Conservation (phyloP, 1,140 invertebrate species). For the Lysiphlebus fabarum region DNA sequence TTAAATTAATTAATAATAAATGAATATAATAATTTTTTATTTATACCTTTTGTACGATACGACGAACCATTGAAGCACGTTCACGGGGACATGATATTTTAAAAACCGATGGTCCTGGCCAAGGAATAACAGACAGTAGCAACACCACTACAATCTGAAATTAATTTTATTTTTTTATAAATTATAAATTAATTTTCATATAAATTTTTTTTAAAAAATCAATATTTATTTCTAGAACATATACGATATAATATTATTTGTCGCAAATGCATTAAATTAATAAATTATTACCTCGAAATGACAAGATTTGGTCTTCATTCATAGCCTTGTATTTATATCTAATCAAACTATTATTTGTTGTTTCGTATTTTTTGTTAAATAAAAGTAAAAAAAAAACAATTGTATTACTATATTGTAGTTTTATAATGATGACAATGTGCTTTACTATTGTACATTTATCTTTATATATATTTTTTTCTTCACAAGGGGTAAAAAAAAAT, state of each 20-base stretch:
- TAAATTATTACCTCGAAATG: conserved; percentile 74
- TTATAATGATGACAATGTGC: conserved; percentile 22
- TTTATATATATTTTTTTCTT: background rate
- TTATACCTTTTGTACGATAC: conserved; percentile 75
- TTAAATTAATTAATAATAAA: background rate
- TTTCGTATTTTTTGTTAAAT: too few relatives aligned
- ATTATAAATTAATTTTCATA: background rate
- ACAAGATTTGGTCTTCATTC: conserved; percentile 72
- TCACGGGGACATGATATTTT: conserved; percentile 84
- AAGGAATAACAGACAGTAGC: conserved; percentile 78
- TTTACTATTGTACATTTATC: background rate
- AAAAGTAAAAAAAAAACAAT: too few relatives aligned
- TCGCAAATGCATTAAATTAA: conserved; percentile 31
- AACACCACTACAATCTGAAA: conserved; percentile 72
- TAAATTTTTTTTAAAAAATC: background rate
- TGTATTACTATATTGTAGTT: too few relatives aligned
- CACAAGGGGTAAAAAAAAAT: background rate
- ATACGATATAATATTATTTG: conserved; percentile 28
- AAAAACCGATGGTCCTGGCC: conserved; percentile 80
- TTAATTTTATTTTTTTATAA: conserved; percentile 8
- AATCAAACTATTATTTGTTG: conserved; percentile 11
- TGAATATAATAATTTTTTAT: conserved; percentile 1
- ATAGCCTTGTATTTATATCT: conserved; percentile 48
- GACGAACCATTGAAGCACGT: conserved; percentile 82
- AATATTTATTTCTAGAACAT: background rate